Evolutionary conservation across 2,888 invertebrate species (phyloP).

Genomic region (Marasmarcha lunaedactyla): DNA sequence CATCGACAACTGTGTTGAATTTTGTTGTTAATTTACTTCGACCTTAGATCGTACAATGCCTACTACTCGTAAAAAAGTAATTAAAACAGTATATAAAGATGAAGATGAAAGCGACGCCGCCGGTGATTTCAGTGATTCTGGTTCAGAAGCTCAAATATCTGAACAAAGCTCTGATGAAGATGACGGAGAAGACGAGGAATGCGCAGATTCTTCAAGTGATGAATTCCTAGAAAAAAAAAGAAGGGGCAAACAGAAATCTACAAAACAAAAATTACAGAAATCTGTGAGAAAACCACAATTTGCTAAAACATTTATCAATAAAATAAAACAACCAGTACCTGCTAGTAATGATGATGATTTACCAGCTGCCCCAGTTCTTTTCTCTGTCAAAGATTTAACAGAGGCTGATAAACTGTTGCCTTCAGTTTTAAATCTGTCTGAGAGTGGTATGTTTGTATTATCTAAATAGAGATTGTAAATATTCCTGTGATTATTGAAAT

Average conservation of each 20-base stretch:
- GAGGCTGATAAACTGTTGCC: conserved; percentile 58
- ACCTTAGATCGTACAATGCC: conserved; percentile 43
- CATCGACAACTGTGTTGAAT: too few relatives aligned
- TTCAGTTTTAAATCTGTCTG: conserved; percentile 53
- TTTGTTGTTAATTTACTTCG: too few relatives aligned
- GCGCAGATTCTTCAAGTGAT: conserved; percentile 33
- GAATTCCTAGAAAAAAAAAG: conserved; percentile 29
- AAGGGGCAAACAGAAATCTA: conserved; percentile 14
- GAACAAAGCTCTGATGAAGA: conserved; percentile 41
- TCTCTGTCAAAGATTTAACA: conserved; percentile 53
- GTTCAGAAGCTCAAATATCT: conserved; percentile 58
- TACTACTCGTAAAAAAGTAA: conserved; percentile 47
- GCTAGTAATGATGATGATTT: conserved; percentile 23
- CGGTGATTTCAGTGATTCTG: conserved; percentile 60
- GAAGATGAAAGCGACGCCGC: conserved; percentile 33
- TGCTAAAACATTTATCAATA: conserved; percentile 33
- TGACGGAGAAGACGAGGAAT: conserved; percentile 27
- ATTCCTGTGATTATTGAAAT: too few relatives aligned
- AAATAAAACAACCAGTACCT: conserved; percentile 32
- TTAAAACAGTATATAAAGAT: conserved; percentile 55
- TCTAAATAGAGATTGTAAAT: too few relatives aligned
- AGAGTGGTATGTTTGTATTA: conserved; percentile 46
- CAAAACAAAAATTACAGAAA: too few relatives aligned
- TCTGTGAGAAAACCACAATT: conserved; percentile 26
- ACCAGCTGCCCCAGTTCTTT: conserved; percentile 19